A percentile compares a stretch with the other conserved stretches of the same genome.
Conservation (phyloP, 2,888 invertebrate species). For the Argyra leucocephala region DNA sequence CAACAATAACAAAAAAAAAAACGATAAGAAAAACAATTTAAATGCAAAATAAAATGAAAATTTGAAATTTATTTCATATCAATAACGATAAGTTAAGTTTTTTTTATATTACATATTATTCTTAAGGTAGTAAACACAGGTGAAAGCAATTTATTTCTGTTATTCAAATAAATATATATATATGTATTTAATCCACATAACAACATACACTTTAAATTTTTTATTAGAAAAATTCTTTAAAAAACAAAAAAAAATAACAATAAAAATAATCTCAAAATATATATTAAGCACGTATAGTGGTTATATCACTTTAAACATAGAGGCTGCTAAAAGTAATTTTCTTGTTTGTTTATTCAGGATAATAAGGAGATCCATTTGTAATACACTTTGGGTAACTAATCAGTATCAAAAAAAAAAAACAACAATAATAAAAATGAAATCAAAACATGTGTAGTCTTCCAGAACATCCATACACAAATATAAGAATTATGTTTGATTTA, state of each 20-base stretch:
- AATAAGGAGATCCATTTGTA: neutral
- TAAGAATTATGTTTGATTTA: too few species aligned
- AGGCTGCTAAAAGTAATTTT: neutral
- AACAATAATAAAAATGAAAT: too few species aligned
- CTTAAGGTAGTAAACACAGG: neutral
- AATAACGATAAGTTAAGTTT: neutral
- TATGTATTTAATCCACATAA: too few species aligned
- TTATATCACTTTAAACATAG: too few species aligned
- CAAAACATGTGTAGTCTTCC: neutral
- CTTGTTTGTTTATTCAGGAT: conserved; percentile 3
- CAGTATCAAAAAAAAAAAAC: too few species aligned
- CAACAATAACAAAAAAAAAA: too few species aligned
- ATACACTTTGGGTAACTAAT: too few species aligned
- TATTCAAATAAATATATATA: too few species aligned
- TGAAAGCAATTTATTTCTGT: neutral
- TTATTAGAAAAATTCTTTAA: neutral
- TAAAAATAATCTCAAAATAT: neutral
- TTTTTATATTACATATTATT: neutral
- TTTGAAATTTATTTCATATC: too few species aligned
- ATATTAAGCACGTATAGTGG: too few species aligned
- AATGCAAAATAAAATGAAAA: too few species aligned
- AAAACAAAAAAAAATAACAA: neutral
- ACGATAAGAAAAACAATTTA: too few species aligned
- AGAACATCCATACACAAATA: neutral
- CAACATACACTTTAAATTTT: neutral